Conservation (phyloP, 2,797 vertebrate genomes). For the Gambelia wislizenii region DNA sequence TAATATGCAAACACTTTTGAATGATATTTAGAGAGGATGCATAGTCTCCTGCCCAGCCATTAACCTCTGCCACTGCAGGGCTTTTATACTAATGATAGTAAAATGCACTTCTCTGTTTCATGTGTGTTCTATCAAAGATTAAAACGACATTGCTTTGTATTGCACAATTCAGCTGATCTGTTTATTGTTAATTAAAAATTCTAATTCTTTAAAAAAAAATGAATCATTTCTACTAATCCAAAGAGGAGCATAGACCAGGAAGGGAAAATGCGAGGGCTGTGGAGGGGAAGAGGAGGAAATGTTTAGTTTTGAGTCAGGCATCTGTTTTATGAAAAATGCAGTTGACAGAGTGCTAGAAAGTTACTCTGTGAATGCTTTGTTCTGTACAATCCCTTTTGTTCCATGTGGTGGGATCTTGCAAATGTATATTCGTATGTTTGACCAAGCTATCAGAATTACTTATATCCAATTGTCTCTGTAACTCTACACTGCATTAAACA, state of each 20-base stretch:
- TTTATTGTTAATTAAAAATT: conserved; percentile 26
- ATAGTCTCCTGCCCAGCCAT: conserved; percentile 40
- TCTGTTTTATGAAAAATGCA: neutral
- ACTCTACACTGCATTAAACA: conserved; percentile 27
- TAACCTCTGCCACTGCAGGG: conserved; percentile 42
- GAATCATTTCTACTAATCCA: conserved; percentile 32
- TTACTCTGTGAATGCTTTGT: neutral
- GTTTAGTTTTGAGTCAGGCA: conserved; percentile 19
- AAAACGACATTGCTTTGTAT: conserved; percentile 34
- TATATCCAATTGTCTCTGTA: conserved; percentile 28
- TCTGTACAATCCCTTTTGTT: fast-evolving
- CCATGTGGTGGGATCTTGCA: conserved; percentile 5
- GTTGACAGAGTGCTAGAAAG: conserved; percentile 29
- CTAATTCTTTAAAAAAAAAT: conserved; percentile 26
- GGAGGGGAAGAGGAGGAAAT: neutral
- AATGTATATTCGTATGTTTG: conserved; percentile 15
- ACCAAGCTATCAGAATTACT: conserved; percentile 41
- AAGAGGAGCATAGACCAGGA: neutral
- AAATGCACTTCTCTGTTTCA: conserved; percentile 43
- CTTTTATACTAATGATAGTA: conserved; percentile 53
- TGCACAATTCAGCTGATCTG: conserved; percentile 41
- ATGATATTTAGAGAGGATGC: conserved; percentile 42
- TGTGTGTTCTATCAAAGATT: conserved; percentile 26
- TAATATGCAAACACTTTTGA: conserved; percentile 16
- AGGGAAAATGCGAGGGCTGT: neutral